A percentile compares a stretch with the other conserved stretches of the same genome.
Evolutionary conservation across 2,888 invertebrate species (phyloP).

Genomic region (Criorhina ranunculi): DNA sequence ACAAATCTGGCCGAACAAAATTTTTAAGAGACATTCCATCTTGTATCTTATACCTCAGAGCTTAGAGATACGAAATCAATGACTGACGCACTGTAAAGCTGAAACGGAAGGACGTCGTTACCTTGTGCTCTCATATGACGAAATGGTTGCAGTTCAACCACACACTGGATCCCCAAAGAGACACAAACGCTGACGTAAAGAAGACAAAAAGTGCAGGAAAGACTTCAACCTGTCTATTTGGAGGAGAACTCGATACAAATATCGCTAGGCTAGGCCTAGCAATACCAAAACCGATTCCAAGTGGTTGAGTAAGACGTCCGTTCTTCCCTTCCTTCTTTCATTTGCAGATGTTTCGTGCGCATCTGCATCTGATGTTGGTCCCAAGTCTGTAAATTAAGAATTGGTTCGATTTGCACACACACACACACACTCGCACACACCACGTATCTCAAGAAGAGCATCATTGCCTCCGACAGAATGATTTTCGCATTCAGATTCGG

Average conservation of each 20-base stretch:
- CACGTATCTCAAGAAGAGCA: slow-evolving; percentile 45
- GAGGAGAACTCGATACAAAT: slow-evolving; percentile 37
- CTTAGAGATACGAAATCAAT: slow-evolving; percentile 18
- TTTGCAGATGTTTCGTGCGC: slow-evolving; percentile 33
- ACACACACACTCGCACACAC: neutral
- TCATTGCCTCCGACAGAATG: slow-evolving; percentile 65
- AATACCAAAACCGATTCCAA: neutral
- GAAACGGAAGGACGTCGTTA: slow-evolving; percentile 34
- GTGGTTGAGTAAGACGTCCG: slow-evolving; percentile 55
- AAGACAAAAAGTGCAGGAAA: slow-evolving; percentile 37
- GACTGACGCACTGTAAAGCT: slow-evolving; percentile 23
- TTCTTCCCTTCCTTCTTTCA: neutral
- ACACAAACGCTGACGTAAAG: slow-evolving; percentile 31
- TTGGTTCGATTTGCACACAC: slow-evolving; percentile 54
- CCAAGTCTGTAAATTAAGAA: slow-evolving; percentile 55
- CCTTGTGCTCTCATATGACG: slow-evolving; percentile 31
- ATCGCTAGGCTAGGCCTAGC: slow-evolving; percentile 1
- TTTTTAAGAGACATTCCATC: slow-evolving; percentile 10
- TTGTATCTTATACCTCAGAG: neutral
- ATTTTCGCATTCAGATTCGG: slow-evolving; percentile 66
- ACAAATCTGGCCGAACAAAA: slow-evolving; percentile 23
- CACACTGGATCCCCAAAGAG: slow-evolving; percentile 26
- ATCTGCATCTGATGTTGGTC: slow-evolving; percentile 44
- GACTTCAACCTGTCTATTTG: slow-evolving; percentile 57
- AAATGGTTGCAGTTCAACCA: slow-evolving; percentile 37